Percentiles rank a stretch among this genome's conserved stretches.
phyloP scores from a whole-genome alignment of 2,113 vertebrate genomes.

The Pachypanchax playfairii region DNA sequence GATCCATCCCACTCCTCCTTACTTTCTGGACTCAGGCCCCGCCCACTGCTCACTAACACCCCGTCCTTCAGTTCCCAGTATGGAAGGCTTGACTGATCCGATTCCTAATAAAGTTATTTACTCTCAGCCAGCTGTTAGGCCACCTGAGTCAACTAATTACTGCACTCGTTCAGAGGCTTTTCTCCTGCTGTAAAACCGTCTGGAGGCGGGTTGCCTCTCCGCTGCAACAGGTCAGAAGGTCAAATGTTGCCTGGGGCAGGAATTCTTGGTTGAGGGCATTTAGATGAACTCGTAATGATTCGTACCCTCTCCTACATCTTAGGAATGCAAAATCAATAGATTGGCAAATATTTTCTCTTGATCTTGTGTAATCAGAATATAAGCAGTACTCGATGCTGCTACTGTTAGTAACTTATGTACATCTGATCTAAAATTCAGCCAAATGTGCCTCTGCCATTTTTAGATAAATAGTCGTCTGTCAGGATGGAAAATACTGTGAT shows the following conservation, averaged over 20 bases:
- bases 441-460: slow-evolving; percentile 20
- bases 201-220: slow-evolving; percentile 19
- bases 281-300: too few species aligned
- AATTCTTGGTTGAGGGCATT: slow-evolving; percentile 3
- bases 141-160: slow-evolving; percentile 74
- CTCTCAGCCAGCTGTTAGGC: slow-evolving; percentile 45
- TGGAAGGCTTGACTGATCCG: slow-evolving; percentile 45
- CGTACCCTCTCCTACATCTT: not conserved
- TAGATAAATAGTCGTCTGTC: slow-evolving; percentile 53
- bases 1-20: not conserved
- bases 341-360: not conserved
- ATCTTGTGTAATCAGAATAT: too few species aligned
- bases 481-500: slow-evolving; percentile 37
- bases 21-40: not conserved
- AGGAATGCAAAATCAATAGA: not conserved
- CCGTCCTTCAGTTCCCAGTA: not conserved
- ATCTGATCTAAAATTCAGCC: not conserved
- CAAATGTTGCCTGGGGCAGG: slow-evolving; percentile 26
- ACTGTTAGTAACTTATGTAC: too few species aligned
- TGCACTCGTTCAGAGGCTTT: slow-evolving; percentile 49
- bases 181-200: slow-evolving; percentile 63
- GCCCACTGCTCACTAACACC: slow-evolving; percentile 26
- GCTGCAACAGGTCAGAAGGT: slow-evolving; percentile 27
- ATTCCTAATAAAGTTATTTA: slow-evolving; percentile 50
- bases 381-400: too few species aligned